Conservation (phyloP, 1,140 invertebrate species). For the Ceratina calcarata region DNA sequence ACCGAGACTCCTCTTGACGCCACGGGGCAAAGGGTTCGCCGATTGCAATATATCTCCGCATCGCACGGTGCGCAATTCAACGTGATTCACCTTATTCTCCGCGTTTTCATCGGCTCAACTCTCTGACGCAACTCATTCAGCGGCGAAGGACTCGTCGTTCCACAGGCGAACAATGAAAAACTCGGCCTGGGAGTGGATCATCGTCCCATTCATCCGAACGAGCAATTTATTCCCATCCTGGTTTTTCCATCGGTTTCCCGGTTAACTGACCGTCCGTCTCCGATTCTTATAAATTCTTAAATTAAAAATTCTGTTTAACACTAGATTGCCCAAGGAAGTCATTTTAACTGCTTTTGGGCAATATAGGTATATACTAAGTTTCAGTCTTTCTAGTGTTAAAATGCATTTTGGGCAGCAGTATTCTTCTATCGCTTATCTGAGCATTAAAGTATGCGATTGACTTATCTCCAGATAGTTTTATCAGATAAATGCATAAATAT, state of each 20-base stretch:
- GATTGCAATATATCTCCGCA: conserved; percentile 38
- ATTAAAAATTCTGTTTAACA: too few species aligned
- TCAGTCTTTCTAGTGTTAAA: too few species aligned
- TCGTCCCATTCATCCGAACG: conserved; percentile 33
- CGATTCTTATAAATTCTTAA: neutral
- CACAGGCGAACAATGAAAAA: conserved; percentile 38
- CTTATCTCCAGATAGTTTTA: too few species aligned
- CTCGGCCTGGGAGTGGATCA: conserved; percentile 17
- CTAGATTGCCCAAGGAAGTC: too few species aligned
- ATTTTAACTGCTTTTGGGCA: too few species aligned
- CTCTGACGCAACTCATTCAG: conserved; percentile 51
- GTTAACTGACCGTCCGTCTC: neutral
- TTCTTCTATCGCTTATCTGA: too few species aligned
- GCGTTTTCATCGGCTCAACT: conserved; percentile 38
- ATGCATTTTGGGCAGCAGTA: too few species aligned
- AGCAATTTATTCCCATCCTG: conserved; percentile 3
- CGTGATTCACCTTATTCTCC: conserved; percentile 46
- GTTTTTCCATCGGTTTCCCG: neutral
- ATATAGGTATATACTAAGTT: too few species aligned
- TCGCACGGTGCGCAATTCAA: conserved; percentile 17
- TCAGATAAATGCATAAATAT: too few species aligned
- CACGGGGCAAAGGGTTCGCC: conserved; percentile 13
- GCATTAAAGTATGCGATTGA: too few species aligned
- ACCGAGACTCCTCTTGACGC: conserved; percentile 10
- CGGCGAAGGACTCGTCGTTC: conserved; percentile 43